Percentiles rank a stretch among this genome's conserved stretches.
Conservation (phyloP, 2,888 invertebrate species). For the Rhimphoctona megacephalus region DNA sequence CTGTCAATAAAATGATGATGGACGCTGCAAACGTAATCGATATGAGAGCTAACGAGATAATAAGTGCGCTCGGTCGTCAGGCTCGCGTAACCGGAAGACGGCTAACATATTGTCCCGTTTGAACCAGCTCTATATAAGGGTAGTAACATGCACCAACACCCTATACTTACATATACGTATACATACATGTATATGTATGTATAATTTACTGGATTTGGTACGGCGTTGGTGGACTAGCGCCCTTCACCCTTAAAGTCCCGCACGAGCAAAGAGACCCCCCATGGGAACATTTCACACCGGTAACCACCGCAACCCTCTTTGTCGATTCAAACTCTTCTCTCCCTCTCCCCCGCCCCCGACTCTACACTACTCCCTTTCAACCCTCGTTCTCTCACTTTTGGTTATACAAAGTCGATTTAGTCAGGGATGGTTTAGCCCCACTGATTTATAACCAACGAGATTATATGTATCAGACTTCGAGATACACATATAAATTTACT, state of each 20-base stretch:
- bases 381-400: slow-evolving; percentile 75
- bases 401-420: slow-evolving; percentile 83
- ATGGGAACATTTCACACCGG: slow-evolving; percentile 85
- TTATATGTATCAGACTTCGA: slow-evolving; percentile 65
- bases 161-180: neutral
- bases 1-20: slow-evolving; percentile 23
- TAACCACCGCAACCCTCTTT: slow-evolving; percentile 81
- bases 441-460: slow-evolving; percentile 81
- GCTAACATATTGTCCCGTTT: slow-evolving; percentile 79
- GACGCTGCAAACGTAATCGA: slow-evolving; percentile 49
- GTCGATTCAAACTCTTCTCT: slow-evolving; percentile 56
- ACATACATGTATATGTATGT: slow-evolving; percentile 14
- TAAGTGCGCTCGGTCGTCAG: slow-evolving; percentile 68
- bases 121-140: slow-evolving; percentile 68
- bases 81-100: slow-evolving; percentile 76
- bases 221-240: slow-evolving; percentile 43
- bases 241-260: slow-evolving; percentile 52
- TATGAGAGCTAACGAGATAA: slow-evolving; percentile 69
- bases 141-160: slow-evolving; percentile 28
- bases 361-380: slow-evolving; percentile 45
- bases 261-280: slow-evolving; percentile 77
- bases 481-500: slow-evolving; percentile 35
- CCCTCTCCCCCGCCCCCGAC: slow-evolving; percentile 48
- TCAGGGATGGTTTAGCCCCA: slow-evolving; percentile 83
- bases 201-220: slow-evolving; percentile 20